phyloP scores from a whole-genome alignment of 1,140 invertebrate species.

The Leucophenga varia region DNA sequence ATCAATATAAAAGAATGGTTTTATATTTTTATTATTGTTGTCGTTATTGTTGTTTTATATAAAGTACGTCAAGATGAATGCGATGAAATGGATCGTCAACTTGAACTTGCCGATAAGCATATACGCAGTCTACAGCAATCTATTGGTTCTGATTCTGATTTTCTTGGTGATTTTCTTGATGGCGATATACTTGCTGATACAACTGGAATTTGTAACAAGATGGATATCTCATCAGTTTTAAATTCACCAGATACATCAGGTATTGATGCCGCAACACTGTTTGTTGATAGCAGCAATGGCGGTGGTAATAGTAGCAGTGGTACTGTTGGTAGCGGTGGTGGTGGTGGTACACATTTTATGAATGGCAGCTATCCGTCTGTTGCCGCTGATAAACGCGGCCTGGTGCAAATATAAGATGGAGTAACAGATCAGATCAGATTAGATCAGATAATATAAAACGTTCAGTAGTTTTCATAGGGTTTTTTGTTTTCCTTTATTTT shows the following conservation, averaged over 20 bases:
- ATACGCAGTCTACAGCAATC: constrained; percentile 74
- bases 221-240: constrained; percentile 34
- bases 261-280: constrained; percentile 45
- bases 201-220: constrained; percentile 16
- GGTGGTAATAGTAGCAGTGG: constrained; percentile 27
- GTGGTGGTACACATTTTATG: not conserved
- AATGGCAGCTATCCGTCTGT: constrained; percentile 8
- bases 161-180: constrained; percentile 49
- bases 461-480: not conserved
- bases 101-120: constrained; percentile 79
- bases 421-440: not conserved
- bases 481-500: too few relatives aligned
- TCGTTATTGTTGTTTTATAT: constrained; percentile 26
- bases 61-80: constrained; percentile 76
- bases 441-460: not conserved
- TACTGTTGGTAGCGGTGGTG: constrained; percentile 8
- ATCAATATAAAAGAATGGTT: constrained; percentile 13
- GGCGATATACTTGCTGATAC: constrained; percentile 36
- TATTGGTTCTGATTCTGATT: constrained; percentile 63
- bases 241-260: constrained; percentile 43
- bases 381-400: constrained; percentile 44
- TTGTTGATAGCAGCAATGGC: constrained; percentile 41
- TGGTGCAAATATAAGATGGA: constrained; percentile 52
- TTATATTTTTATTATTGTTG: constrained; percentile 11
- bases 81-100: constrained; percentile 78